Evolutionary conservation across 1,140 invertebrate species (phyloP).

Genomic region (Rhyzopertha dominica): DNA sequence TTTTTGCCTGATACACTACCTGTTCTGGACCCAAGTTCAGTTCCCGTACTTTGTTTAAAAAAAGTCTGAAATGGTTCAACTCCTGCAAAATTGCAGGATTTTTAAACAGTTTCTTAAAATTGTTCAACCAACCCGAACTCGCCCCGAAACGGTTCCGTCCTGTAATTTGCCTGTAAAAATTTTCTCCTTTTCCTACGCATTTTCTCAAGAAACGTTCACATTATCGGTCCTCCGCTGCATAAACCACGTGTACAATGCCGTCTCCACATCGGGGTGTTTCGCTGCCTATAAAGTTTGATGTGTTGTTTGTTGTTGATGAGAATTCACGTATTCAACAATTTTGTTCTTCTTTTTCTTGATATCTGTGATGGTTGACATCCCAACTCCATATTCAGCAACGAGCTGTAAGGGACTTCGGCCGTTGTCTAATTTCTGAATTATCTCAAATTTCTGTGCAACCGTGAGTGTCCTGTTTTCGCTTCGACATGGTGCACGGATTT

Average conservation of each 20-base stretch:
- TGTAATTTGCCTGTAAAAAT: constrained; percentile 11
- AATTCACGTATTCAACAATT: constrained; percentile 30
- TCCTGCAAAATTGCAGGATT: constrained; percentile 35
- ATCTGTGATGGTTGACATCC: constrained; percentile 30
- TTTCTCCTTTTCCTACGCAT: constrained; percentile 32
- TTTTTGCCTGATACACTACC: too few relatives aligned
- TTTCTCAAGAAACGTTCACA: constrained; percentile 29
- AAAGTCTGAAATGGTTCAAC: constrained; percentile 19
- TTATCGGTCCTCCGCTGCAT: constrained; percentile 29
- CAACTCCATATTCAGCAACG: constrained; percentile 20
- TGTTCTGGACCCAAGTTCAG: constrained; percentile 11
- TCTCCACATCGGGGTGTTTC: constrained; percentile 34
- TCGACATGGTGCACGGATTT: too few relatives aligned
- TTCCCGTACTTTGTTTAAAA: constrained; percentile 16
- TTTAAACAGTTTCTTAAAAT: constrained; percentile 40
- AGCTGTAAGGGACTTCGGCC: constrained; percentile 4
- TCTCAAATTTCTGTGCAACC: constrained; percentile 31
- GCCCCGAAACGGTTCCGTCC: constrained; percentile 18
- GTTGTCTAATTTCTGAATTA: neutral
- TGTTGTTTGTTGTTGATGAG: constrained; percentile 26
- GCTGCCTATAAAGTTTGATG: constrained; percentile 34
- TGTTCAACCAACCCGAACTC: constrained; percentile 25
- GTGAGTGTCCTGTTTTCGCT: constrained; percentile 37
- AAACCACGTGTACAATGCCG: constrained; percentile 16
- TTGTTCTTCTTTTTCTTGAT: constrained; percentile 26